phyloP scores from a whole-genome alignment of 2,888 invertebrate genomes.

The Cephus runcator region DNA sequence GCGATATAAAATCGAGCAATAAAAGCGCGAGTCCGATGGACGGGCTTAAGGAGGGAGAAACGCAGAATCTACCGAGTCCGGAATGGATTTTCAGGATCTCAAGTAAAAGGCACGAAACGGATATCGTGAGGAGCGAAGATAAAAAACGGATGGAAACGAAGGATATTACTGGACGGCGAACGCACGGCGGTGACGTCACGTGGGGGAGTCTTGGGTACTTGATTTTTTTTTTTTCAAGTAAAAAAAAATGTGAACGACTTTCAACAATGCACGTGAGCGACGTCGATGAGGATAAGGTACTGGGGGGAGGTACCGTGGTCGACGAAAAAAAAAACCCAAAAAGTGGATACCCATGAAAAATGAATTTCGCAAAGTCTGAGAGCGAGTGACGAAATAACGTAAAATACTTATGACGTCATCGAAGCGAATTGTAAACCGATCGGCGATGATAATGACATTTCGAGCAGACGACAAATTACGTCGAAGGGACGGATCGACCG shows the following conservation, averaged over 20 bases:
- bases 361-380: not conserved
- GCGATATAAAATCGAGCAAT: slow-evolving; percentile 16
- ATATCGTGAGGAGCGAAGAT: not conserved
- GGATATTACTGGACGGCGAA: not conserved
- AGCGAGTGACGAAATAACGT: not conserved
- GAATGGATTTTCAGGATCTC: not conserved
- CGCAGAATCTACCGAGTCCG: not conserved
- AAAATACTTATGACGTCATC: too few species aligned
- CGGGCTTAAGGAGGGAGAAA: not conserved
- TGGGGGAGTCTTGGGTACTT: too few species aligned
- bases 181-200: not conserved
- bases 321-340: not conserved
- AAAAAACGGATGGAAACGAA: not conserved
- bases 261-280: not conserved
- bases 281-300: not conserved
- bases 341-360: not conserved
- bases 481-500: too few species aligned
- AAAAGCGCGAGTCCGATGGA: slow-evolving; percentile 6
- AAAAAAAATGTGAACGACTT: not conserved
- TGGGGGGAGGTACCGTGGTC: not conserved
- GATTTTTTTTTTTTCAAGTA: too few species aligned
- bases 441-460: too few species aligned
- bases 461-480: too few species aligned
- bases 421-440: too few species aligned
- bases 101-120: not conserved